Evolutionary conservation across 1,140 invertebrate genomes (phyloP).

Genomic region (Rhopalosiphum maidis): DNA sequence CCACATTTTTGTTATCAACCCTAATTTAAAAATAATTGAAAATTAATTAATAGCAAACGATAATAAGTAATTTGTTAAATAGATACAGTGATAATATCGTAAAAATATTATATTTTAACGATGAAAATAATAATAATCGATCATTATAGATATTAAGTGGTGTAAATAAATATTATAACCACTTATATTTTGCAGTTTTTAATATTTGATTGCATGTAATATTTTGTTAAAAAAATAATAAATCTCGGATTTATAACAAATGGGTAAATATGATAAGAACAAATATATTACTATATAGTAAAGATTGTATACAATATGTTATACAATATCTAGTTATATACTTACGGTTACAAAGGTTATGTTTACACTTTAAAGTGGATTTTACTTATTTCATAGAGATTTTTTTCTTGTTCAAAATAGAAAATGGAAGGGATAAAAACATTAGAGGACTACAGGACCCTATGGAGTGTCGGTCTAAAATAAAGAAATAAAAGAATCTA

Average conservation of each 20-base stretch:
- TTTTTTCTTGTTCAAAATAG: background rate
- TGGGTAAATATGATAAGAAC: slow-evolving; percentile 8
- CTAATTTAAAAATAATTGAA: background rate
- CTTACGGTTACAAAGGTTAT: background rate
- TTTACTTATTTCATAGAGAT: slow-evolving; percentile 26
- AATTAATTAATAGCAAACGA: background rate
- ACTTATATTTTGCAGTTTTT: background rate
- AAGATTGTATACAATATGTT: background rate
- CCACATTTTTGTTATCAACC: background rate
- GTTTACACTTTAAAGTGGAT: slow-evolving; percentile 24
- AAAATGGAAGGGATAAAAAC: slow-evolving; percentile 18
- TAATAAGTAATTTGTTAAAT: background rate
- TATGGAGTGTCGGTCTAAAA: background rate
- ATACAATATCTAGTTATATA: slow-evolving; percentile 25
- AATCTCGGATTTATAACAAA: background rate
- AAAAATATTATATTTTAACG: background rate
- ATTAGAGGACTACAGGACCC: background rate
- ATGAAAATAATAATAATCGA: background rate
- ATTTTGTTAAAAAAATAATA: background rate
- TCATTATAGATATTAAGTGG: background rate
- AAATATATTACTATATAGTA: background rate
- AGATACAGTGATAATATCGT: too few relatives aligned
- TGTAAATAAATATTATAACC: background rate
- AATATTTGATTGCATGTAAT: background rate
- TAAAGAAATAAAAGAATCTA: slow-evolving; percentile 5